Percentiles rank a stretch among this genome's conserved stretches.
These are phyloP conservation scores for Lemur catta DNA, from an alignment of 2,797 vertebrate genomes.

Conservation along the genomic window DNA sequence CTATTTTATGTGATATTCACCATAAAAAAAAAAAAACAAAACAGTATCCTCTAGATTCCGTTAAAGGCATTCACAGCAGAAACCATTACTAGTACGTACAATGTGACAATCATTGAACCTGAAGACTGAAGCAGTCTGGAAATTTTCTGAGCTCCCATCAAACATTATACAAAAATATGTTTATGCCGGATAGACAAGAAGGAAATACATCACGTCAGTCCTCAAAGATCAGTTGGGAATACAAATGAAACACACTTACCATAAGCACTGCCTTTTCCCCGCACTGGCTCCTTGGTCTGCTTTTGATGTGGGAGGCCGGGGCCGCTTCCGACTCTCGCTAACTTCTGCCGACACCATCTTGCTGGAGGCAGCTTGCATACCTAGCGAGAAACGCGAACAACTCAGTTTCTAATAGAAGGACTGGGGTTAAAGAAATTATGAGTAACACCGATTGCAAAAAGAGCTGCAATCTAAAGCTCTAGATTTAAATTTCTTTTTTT, in stretches of 20 bases:
- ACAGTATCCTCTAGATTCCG: not conserved
- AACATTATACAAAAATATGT: not conserved
- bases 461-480: not conserved
- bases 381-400: constrained; percentile 75
- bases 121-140: not conserved
- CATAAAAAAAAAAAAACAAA: not conserved
- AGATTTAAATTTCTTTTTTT: not conserved
- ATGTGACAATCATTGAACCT: not conserved
- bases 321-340: constrained; percentile 83
- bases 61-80: not conserved
- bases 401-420: not conserved
- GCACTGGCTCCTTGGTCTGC: constrained; percentile 60
- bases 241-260: constrained; percentile 83
- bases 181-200: not conserved
- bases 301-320: constrained; percentile 77
- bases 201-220: not conserved
- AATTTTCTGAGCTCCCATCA: not conserved
- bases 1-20: not conserved
- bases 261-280: constrained; percentile 87
- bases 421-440: not conserved
- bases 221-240: not conserved
- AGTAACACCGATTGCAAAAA: not conserved
- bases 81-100: not conserved
- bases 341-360: constrained; percentile 81
- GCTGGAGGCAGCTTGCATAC: constrained; percentile 91